Percentiles rank a stretch among this genome's conserved stretches.
Evolutionary conservation across 2,113 vertebrate genomes (phyloP).

Genomic region (Amphiprion ocellaris): DNA sequence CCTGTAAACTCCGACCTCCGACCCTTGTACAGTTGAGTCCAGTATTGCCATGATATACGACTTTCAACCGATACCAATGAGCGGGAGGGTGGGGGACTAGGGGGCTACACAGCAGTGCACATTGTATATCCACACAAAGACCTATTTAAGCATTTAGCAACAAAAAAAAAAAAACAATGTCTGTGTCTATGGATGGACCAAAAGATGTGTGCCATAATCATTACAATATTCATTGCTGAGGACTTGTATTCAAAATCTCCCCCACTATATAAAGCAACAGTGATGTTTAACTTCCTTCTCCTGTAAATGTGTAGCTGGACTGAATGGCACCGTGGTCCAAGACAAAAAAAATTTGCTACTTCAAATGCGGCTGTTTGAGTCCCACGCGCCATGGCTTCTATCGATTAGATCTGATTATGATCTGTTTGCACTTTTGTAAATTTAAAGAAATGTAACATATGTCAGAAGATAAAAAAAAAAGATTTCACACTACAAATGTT

Average conservation of each 20-base stretch:
- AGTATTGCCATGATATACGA: slow-evolving; percentile 89
- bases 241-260: slow-evolving; percentile 77
- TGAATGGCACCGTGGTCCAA: slow-evolving; percentile 46
- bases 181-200: slow-evolving; percentile 92
- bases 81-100: slow-evolving; percentile 68
- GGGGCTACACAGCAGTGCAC: slow-evolving; percentile 56
- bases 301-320: slow-evolving; percentile 75
- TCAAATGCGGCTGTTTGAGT: slow-evolving; percentile 37
- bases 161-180: slow-evolving; percentile 86
- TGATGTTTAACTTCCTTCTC: slow-evolving; percentile 86
- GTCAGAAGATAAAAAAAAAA: slow-evolving; percentile 51
- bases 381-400: slow-evolving; percentile 48
- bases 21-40: slow-evolving; percentile 84
- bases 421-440: slow-evolving; percentile 84
- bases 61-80: slow-evolving; percentile 84
- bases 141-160: slow-evolving; percentile 89
- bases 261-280: slow-evolving; percentile 83
- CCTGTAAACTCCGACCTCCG: slow-evolving; percentile 89
- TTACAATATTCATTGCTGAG: slow-evolving; percentile 82
- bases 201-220: slow-evolving; percentile 92
- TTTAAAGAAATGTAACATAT: slow-evolving; percentile 75
- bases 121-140: slow-evolving; percentile 87
- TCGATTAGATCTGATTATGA: slow-evolving; percentile 57
- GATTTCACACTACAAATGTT: slow-evolving; percentile 70
- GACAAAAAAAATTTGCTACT: slow-evolving; percentile 51